Conservation (phyloP, 1,140 invertebrate species). For the Zaprionus lachaisei region DNA sequence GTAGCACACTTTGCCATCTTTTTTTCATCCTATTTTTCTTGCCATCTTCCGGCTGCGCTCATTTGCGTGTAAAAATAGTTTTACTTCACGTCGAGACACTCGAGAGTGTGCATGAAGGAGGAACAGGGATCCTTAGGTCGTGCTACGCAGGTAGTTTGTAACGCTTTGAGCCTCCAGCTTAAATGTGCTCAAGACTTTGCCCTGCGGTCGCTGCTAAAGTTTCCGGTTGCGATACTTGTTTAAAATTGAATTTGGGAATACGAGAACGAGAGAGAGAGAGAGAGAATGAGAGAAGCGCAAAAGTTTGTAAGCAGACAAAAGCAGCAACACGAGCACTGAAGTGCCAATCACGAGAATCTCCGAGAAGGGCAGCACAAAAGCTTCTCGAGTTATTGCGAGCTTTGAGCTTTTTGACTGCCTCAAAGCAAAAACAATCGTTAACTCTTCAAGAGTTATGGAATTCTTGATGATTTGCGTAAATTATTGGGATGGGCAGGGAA, state of each 20-base stretch:
- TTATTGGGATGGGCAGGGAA: no score
- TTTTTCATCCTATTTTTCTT: conserved; percentile 2
- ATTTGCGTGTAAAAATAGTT: conserved; percentile 79
- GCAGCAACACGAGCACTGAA: conserved; percentile 1
- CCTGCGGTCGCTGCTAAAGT: conserved; percentile 21
- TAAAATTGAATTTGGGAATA: conserved; percentile 45
- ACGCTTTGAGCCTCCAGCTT: conserved; percentile 45
- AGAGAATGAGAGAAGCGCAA: not conserved
- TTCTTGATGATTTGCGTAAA: not conserved
- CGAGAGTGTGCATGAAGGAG: conserved; percentile 21
- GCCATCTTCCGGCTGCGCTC: conserved; percentile 52
- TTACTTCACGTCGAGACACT: not conserved
- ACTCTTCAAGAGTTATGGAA: conserved; percentile 1
- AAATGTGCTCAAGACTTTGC: conserved; percentile 52
- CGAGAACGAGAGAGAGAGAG: not conserved
- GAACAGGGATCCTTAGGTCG: conserved; percentile 24
- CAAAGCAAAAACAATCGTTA: not conserved
- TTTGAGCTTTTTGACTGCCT: not conserved
- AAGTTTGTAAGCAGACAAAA: conserved; percentile 13
- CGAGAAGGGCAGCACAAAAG: not conserved
- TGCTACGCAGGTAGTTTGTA: conserved; percentile 40
- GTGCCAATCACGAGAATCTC: conserved; percentile 13
- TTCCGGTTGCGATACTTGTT: conserved; percentile 19
- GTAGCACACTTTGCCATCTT: conserved; percentile 20
- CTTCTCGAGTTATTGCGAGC: not conserved